Evolutionary conservation across 1,140 invertebrate species (phyloP), one percentile per base, ranked within the genome.

Genomic region (Calycopis cecrops): DNA sequence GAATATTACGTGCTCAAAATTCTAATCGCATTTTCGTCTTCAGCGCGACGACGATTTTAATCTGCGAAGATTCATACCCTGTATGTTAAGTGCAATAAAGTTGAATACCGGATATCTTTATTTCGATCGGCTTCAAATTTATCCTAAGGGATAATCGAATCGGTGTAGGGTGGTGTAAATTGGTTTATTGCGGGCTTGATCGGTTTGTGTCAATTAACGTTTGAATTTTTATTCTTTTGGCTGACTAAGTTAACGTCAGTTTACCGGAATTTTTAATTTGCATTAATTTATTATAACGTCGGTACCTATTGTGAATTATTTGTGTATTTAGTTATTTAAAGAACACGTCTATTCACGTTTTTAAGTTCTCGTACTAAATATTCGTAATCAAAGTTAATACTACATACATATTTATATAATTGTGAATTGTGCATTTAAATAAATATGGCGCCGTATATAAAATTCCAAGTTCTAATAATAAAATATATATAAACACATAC

Each of bases 1-100:
- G 68, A 63, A 72, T 72, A 69, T 69, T 65, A 63, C 62, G 47
- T 60, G 55, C 44, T 37, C 62, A 28, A 61, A 57, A 63, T 60
- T 71, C 62, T 71, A 76, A 76, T 73, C 67, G 55, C 55, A 65
- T 68, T 71, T 63, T 48, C 60, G 53, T 69, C 68, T 73, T 76
- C 49, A 59, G 60, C 57, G 59, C 51, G 55, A 55, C 52, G 21
- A 48, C 10, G 40, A 38, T 52, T 48, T 34, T 47, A 50, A 52
- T 61, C 37, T 44, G 14, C 40, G 40, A 44, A 44, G 38, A 16
- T 44, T 28, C 21, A 16, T 16, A 44, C 14, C 40, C 40, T 17
- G 40, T 44, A 44, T 44, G 40, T 44, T 44, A 3, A 16, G 12
- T 16, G 40, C 6, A 44, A 18, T 17, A 44, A 17, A 17, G 40